A percentile compares a stretch with the other conserved stretches of the same genome.
phyloP scores from a whole-genome alignment of 2,888 invertebrate genomes.

The Agrotis exclamationis region DNA sequence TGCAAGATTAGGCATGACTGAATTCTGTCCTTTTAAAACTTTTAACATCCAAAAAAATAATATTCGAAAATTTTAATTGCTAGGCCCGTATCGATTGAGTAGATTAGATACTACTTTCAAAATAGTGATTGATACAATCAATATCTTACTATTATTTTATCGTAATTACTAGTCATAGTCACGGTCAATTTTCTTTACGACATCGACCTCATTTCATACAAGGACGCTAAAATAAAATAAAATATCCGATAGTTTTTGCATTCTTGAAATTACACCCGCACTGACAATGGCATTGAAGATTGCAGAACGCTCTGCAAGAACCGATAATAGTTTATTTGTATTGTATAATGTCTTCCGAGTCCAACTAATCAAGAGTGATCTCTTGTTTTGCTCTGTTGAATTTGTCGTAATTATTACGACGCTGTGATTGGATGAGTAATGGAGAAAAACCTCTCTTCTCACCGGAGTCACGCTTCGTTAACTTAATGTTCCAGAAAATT shows the following conservation, averaged over 20 bases:
- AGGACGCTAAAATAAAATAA: slow-evolving; percentile 60
- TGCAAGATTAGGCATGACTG: background rate
- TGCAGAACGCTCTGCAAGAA: slow-evolving; percentile 65
- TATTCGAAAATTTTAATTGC: background rate
- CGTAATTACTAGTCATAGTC: slow-evolving; percentile 46
- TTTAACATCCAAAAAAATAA: background rate
- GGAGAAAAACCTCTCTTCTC: background rate
- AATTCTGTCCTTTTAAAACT: background rate
- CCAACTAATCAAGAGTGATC: slow-evolving; percentile 48
- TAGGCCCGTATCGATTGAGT: background rate
- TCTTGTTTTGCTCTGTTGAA: slow-evolving; percentile 32
- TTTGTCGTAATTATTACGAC: slow-evolving; percentile 38
- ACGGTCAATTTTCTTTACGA: slow-evolving; percentile 55
- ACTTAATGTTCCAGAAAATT: slow-evolving; percentile 22
- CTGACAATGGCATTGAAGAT: slow-evolving; percentile 76
- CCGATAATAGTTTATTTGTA: slow-evolving; percentile 60
- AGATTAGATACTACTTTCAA: slow-evolving; percentile 25
- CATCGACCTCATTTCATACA: slow-evolving; percentile 59
- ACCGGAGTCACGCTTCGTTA: slow-evolving; percentile 31
- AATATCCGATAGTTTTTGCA: slow-evolving; percentile 57
- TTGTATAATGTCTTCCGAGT: slow-evolving; percentile 47
- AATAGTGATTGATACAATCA: slow-evolving; percentile 15
- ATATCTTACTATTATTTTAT: slow-evolving; percentile 41
- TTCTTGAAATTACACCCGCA: slow-evolving; percentile 64
- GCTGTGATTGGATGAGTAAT: slow-evolving; percentile 17